Percentiles rank a stretch among this genome's conserved stretches.
Evolutionary conservation across 2,888 invertebrate genomes (phyloP).

Genomic region (Lycia hirtaria): DNA sequence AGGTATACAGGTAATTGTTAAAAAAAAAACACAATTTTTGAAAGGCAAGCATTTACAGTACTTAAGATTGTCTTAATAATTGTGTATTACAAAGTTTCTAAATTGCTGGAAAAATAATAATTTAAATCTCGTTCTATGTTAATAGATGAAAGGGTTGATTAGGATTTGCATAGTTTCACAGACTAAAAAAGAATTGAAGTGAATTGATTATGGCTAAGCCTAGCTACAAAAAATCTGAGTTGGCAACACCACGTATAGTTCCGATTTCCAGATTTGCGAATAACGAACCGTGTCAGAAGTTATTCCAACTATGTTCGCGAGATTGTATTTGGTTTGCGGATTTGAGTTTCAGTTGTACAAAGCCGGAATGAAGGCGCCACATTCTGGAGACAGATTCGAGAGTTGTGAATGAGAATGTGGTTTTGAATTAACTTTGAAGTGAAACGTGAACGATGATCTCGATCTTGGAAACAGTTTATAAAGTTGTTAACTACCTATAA

Average conservation of each 20-base stretch:
- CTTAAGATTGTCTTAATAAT: no score
- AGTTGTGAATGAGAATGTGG: background rate
- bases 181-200: no score
- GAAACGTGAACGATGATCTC: background rate
- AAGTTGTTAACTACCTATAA: background rate
- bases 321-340: conserved; percentile 18
- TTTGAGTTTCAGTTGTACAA: conserved; percentile 6
- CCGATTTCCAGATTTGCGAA: conserved; percentile 13
- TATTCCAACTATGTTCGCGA: conserved; percentile 4
- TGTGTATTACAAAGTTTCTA: no score
- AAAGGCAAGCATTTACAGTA: no score
- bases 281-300: conserved; percentile 2
- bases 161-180: no score
- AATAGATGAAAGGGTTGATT: no score
- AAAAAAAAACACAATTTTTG: no score
- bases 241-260: conserved; percentile 1
- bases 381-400: background rate
- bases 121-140: no score
- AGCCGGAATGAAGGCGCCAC: background rate
- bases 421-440: background rate
- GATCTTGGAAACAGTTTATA: background rate
- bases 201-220: no score
- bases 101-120: no score
- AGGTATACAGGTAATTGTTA: no score
- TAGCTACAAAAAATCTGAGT: no score